Evolutionary conservation across 2,888 invertebrate genomes (phyloP).

Genomic region (Sympetrum striolatum): DNA sequence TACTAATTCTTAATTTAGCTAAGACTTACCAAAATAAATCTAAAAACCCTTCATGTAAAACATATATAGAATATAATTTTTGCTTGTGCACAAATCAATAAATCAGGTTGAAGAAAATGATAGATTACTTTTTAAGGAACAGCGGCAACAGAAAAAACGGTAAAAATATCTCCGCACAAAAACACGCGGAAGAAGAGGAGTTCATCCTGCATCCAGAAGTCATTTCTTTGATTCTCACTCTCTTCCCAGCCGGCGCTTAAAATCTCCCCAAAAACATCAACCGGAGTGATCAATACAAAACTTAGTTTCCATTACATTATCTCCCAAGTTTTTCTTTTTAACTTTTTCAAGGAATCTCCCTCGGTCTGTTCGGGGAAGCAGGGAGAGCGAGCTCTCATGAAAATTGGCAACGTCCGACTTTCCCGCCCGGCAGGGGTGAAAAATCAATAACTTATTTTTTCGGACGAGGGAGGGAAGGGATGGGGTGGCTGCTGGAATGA

Average conservation of each 20-base stretch:
- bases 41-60: too few relatives aligned
- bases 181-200: not conserved
- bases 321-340: slow-evolving; percentile 27
- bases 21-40: too few relatives aligned
- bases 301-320: slow-evolving; percentile 44
- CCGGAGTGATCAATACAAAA: slow-evolving; percentile 28
- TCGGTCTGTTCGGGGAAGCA: slow-evolving; percentile 33
- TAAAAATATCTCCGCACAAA: not conserved
- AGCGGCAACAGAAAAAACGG: too few relatives aligned
- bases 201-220: not conserved
- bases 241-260: not conserved
- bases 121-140: too few relatives aligned
- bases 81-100: too few relatives aligned
- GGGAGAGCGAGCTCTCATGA: slow-evolving; percentile 32
- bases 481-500: not conserved
- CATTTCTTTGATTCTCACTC: not conserved
- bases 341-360: slow-evolving; percentile 37
- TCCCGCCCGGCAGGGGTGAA: slow-evolving; percentile 40
- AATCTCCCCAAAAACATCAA: slow-evolving; percentile 24
- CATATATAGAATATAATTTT: too few relatives aligned
- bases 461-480: slow-evolving; percentile 25
- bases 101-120: too few relatives aligned
- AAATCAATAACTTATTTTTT: slow-evolving; percentile 44
- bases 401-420: slow-evolving; percentile 42
- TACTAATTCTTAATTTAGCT: too few relatives aligned